Percentiles rank a stretch among this genome's conserved stretches.
Conservation (phyloP, 2,888 invertebrate genomes). For the Sminthurinus aureus region DNA sequence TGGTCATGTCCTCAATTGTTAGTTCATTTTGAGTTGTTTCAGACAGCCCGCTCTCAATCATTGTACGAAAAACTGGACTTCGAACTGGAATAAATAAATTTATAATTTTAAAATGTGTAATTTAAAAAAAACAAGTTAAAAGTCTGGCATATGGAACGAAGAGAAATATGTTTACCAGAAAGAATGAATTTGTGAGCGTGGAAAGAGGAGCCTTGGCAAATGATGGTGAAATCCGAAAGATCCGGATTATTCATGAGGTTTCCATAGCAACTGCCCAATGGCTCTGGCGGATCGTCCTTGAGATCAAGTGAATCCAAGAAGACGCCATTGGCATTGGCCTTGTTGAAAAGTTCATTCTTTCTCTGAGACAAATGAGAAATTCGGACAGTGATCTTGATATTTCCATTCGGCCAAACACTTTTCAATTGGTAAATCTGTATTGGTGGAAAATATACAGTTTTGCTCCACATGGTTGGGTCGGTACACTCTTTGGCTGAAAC, state of each 20-base stretch:
- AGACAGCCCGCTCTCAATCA: neutral
- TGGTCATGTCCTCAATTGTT: neutral
- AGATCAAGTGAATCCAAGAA: no score
- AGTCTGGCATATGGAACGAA: neutral
- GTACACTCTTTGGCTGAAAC: no score
- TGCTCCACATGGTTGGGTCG: no score
- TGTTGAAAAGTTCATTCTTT: no score
- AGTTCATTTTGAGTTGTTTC: no score
- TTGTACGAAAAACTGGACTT: neutral
- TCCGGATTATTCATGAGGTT: neutral
- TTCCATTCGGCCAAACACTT: no score
- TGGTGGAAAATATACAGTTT: no score
- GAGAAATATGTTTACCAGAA: neutral
- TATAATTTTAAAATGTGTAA: neutral
- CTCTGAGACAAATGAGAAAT: no score
- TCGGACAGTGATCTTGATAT: no score
- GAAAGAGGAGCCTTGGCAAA: neutral
- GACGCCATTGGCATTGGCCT: no score
- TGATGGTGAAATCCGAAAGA: neutral
- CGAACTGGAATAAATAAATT: neutral
- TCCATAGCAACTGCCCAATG: neutral
- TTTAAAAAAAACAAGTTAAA: neutral
- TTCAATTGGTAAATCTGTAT: no score
- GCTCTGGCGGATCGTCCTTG: neutral
- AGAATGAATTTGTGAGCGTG: slow-evolving; percentile 13